Evolutionary conservation across 2,113 vertebrate genomes (phyloP).

Genomic region (Rhinolophus sinicus): DNA sequence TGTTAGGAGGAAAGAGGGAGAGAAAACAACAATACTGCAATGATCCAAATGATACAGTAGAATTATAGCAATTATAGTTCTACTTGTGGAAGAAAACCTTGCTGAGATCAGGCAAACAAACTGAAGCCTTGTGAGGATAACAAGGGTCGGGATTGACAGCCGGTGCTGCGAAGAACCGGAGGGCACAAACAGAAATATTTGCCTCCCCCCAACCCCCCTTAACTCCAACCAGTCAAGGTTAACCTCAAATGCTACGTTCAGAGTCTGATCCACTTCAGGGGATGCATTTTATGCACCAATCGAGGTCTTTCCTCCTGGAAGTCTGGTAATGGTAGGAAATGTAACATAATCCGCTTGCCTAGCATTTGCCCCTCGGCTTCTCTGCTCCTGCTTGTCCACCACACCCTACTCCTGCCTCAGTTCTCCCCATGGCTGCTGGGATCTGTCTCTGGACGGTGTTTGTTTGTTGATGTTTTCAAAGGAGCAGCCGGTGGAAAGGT

Average conservation of each 20-base stretch:
- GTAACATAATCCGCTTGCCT: constrained; percentile 59
- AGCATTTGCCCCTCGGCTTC: constrained; percentile 43
- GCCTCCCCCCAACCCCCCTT: constrained; percentile 68
- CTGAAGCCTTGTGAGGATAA: constrained; percentile 86
- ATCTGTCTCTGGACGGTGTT: background rate
- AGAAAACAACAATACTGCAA: constrained; percentile 90
- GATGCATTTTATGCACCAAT: constrained; percentile 53
- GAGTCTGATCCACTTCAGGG: constrained; percentile 55
- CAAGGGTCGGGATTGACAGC: constrained; percentile 85
- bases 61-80: constrained; percentile 91
- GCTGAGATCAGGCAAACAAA: constrained; percentile 90
- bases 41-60: constrained; percentile 90
- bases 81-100: constrained; percentile 89
- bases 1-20: constrained; percentile 86
- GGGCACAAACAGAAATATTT: constrained; percentile 84
- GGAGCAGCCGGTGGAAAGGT: constrained; percentile 40
- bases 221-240: constrained; percentile 82
- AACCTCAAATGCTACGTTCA: constrained; percentile 78
- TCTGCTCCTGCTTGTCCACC: constrained; percentile 27
- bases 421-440: constrained; percentile 49
- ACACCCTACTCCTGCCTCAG: constrained; percentile 41
- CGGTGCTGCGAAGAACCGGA: constrained; percentile 86
- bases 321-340: constrained; percentile 41
- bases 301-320: constrained; percentile 58
- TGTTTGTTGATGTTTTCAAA: constrained; percentile 54